Evolutionary conservation across 2,113 vertebrate species (phyloP), one percentile per base, ranked within the genome.

Genomic region (Nothoprocta perdicaria): DNA sequence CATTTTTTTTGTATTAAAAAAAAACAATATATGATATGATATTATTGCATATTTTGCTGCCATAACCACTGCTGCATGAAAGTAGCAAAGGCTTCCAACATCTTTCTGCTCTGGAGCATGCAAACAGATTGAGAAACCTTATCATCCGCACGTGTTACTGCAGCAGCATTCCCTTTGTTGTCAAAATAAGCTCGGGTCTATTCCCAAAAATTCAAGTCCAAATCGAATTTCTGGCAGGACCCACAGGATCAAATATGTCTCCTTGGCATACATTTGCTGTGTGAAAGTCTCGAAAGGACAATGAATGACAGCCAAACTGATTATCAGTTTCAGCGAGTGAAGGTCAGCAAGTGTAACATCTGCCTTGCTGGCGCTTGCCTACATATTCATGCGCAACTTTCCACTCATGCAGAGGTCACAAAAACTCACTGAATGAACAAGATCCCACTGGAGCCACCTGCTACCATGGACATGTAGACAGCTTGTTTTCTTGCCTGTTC

Each of bases 271-370:
- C 87, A 72, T 92, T 80, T 90, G 62, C 89, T 95, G 81, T 13
- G 24, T 88, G 86, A 74, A 95, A 97, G 77, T 43, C 89, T 97
- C 95, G 63, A 94, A 97, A 96, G 95, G 86, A 75, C 86, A 94
- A 95, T 93, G 93, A 96, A 96, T 93, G 96, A 96, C 95, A 97
- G 95, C 80, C 80, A 94, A 96, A 95, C 31, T 93, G 90, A 94
- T 95, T 95, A 97, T 89, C 92, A 88, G 83, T 96, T 96, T 91
- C 91, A 90, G 81, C 13, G 78, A 94, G 75, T 24, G 94, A 96
- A 96, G 95, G 92, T 91, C 88, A 96, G 77, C 57, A 23, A 94
- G 93, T 95, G 86, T 91, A 97, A 95, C 94, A 97, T 96, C 96
- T 97, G 97, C 93, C 81, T 95, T 89, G n/a, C 94, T 95, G 67